Base-by-base conservation (phyloP, 2,797 vertebrate species). In the Esox masquinongy region DNA sequence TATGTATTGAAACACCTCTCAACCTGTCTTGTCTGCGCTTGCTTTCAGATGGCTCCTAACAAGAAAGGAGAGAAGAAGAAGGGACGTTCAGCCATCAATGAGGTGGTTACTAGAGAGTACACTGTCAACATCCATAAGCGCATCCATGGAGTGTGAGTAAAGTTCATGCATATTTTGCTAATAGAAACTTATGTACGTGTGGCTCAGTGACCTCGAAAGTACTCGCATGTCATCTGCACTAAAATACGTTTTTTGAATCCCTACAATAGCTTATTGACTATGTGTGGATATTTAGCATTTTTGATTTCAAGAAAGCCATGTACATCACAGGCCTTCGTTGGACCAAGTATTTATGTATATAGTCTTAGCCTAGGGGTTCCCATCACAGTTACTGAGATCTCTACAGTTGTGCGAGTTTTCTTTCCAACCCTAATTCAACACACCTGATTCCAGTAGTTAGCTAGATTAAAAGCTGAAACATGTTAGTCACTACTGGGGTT, bases 31-130 rank as follows among this genome's bases (percentile, higher is more conserved):
- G 0, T 17, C n/a, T 24, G n/a, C 9, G 56, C 24, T 74, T 36
- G 4, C 16, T 39, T 59, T 0, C 34, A 95, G 92, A 99, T 99
- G 98, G 96, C 98, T 88, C 97, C 97, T 2, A 97, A 96, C 0
- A 99, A 99, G 94, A 99, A 99, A 86, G 96, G 97, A 88, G 97
- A 99, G 92, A 99, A 98, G 88, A 98, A 98, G 89, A 99, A 98
- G 90, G 97, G 97, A 6, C 97, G 97, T 73, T 99, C 98, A 4
- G 97, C 98, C 90, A 99, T 99, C 90, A 99, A 99, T 50, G 96
- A 97, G 83, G 98, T 99, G 68, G 98, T 99, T 75, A 99, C 98
- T 53, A 92, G 98, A 83, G 98, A 99, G 79, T 99, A 99, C 86
- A 99, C 98, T 77, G 97, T 99, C 93, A 99, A 99, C 83, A 88